Conservation (phyloP, 2,797 vertebrate genomes). For the Rhincodon typus region DNA sequence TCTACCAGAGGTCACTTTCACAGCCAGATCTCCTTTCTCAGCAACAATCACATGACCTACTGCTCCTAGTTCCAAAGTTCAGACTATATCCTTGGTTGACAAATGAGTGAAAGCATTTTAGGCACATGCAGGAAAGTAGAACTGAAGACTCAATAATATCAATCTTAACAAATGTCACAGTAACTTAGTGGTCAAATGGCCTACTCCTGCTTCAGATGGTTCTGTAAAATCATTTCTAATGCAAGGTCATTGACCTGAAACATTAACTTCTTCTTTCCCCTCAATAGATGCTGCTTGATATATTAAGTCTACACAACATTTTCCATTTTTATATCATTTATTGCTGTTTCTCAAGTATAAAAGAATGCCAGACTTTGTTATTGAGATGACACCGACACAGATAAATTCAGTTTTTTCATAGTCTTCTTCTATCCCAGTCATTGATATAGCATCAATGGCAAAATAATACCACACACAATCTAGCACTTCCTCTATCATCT, state of each 20-base stretch:
- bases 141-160: no score
- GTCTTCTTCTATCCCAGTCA: background rate
- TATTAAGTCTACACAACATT: background rate
- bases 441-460: background rate
- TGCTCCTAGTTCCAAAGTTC: no score
- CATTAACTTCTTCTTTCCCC: no score
- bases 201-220: no score
- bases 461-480: background rate
- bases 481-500: background rate
- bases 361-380: background rate
- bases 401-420: background rate
- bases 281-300: background rate
- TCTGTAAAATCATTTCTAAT: background rate
- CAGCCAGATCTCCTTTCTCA: background rate
- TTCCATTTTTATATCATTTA: background rate
- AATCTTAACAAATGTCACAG: no score
- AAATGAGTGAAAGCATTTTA: no score
- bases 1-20: background rate
- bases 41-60: background rate
- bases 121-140: no score
- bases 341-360: background rate
- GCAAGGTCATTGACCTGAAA: background rate
- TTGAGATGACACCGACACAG: background rate
- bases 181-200: no score
- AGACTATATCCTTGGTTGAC: no score